Base-by-base conservation (phyloP, 1,140 invertebrate genomes). In the Ditylenchus dipsaci region DNA sequence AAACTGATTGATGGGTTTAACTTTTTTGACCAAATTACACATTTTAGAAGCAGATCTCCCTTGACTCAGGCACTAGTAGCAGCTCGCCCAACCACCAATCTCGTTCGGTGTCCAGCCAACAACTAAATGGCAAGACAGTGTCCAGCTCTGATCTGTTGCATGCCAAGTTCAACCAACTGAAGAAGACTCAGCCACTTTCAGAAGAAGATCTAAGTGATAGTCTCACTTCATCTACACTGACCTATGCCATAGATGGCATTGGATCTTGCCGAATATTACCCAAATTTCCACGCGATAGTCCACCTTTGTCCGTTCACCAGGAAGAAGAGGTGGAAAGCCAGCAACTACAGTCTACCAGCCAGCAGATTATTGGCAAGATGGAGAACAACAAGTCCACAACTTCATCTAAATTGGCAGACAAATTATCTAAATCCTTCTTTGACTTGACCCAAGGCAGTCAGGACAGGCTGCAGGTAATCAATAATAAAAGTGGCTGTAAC, bases 391-490 rank as follows among this genome's bases (percentile, higher is more conserved):
- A 53, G 23, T 5, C n/a, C 8, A 53, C n/a, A 21, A 53, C n/a
- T 8, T 53, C 49, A 5, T 53, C 49, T 8, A 53, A 53, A 53
- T 53, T 72, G 57, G 70, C 70, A 17, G 64, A 73, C 11, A 73
- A 73, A 33, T 33, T 73, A 13, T 73, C 70, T 21, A 43, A 57
- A 19, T 33, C 21, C 13, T 73, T 73, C 49, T 73, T 74, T 43
- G 71, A 73, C 59, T 63, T 73, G 27, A 74, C 71, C 21, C 61
- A 73, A 19, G 71, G 71, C 1, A 49, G 29, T 27, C 62, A 67
- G 27, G 71, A 73, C 33, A 27, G 71, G 1, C 56, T 73, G 11
- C 59, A 61, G 59, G 49, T 45, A 45, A n/a, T 53, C 49, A 38
- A 38, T 38, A n/a, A n/a, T n/a, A n/a, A n/a, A n/a, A n/a, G n/a